Evolutionary conservation across 2,113 vertebrate species (phyloP), one percentile per base, ranked within the genome.

Genomic region (Synchiropus splendidus): DNA sequence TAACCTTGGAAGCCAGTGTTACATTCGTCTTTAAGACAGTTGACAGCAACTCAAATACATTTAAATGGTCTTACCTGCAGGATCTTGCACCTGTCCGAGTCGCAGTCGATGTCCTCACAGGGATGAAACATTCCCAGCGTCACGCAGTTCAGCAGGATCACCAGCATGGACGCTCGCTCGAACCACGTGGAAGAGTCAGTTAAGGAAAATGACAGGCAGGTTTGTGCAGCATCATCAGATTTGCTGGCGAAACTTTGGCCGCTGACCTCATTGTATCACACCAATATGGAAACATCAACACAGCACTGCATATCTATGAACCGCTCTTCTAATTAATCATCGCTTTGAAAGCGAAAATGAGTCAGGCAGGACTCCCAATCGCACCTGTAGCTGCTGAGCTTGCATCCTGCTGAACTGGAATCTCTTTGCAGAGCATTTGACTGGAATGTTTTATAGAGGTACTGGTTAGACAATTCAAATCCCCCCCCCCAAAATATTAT

Each of bases 41-140:
- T 36, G 11, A 15, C 6, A 36, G 12, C 13, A 36, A 2, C 12
- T 8, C 6, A 0, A 60, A 3, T 12, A 18, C 0, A 12, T 14
- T 35, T 12, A 18, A 36, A 17, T 1, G 3, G 21, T 36, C 72
- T 72, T 70, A 98, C 95, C 92, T 97, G 83, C 48, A 99, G 85
- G 75, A 99, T 94, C 70, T 88, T 86, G 86, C 95, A 97, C 70
- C 94, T 88, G 5, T 95, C 87, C 0, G 92, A 92, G 63, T 89
- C 71, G 9, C 95, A 99, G 73, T 87, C 80, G 14, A 87, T 91
- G 72, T 99, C 94, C 70, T 97, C 92, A 12, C 95, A 99, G 0
- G 95, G 95, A 61, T 96, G 94, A 73, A 94, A 98, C 95, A 99
- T 99, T 51, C 94, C 95, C 81, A 99, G 83, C 0, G 95, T 99